Evolutionary conservation across 2,888 invertebrate species (phyloP), one percentile per base, ranked within the genome.

Genomic region (Galerucella nymphaeae): DNA sequence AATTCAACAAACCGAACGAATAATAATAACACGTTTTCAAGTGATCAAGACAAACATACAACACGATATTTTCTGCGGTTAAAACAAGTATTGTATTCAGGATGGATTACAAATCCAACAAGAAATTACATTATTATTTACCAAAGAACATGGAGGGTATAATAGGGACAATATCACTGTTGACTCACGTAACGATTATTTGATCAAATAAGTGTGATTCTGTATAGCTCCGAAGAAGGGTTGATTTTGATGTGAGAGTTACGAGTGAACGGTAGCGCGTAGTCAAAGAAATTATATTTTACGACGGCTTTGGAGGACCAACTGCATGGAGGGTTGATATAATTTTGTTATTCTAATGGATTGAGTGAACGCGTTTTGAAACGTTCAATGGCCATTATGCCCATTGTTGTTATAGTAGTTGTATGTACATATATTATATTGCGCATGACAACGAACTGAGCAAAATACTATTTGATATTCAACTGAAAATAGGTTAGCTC

Each of bases 181-280:
- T 81, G 80, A 79, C 80, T 79, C 81, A 81, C 80, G 80, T 80
- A 75, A 76, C 76, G 78, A 78, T 80, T 81, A 81, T 81, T 81
- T 80, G 81, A 80, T 80, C 80, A 80, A 81, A 80, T 78, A 79
- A 80, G 79, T 79, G 79, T 78, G 81, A 80, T 80, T 80, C 79
- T 78, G 74, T 77, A 77, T 71, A 57, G 80, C 76, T 77, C 1
- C 8, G n/a, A 14, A 75, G 78, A 81, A 80, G 79, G 80, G 79
- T 78, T 79, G 76, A n/a, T 55, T 8, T 20, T 18, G 55, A 55
- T 20, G 55, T 55, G n/a, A 20, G 55, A 55, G 5, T 6, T 45
- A 14, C 45, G 14, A 55, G 55, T 55, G 20, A 16, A 11, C 55
- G 20, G 55, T 20, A 18, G 55, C 55, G 55, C 20, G 45, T 14